Evolutionary conservation across 2,797 vertebrate genomes (phyloP), one percentile per base, ranked within the genome.

Genomic region (Bufotes viridis): DNA sequence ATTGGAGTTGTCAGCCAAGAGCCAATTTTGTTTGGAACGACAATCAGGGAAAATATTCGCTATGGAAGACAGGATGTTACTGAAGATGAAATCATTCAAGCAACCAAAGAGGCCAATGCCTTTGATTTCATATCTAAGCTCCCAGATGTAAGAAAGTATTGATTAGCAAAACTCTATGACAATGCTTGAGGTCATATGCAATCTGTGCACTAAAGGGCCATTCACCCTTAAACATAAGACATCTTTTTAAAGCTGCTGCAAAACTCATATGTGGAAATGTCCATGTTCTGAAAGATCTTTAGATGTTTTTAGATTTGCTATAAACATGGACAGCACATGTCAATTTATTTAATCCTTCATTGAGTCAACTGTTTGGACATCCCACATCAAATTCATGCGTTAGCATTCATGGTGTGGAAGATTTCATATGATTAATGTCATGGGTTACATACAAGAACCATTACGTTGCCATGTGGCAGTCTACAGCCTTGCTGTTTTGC

Each of bases 11-110:
- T 95, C 88, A 95, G 92, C 90, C 94, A 95, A 74, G 92, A 95
- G 82, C 94, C 92, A 53, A 89, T 92, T 90, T 91, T 95, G 85
- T 95, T 95, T 92, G 94, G 90, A 89, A 91, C 95, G 80, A 95
- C 94, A 78, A 96, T 95, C 91, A 93, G 92, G 69, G 93, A 94
- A 90, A 96, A 96, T 81, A 95, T 95, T 91, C 93, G 92, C 51
- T 92, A 94, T 0, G 93, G 94, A 85, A 90, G 93, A 87, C 91
- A 93, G 86, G 93, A 94, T 87, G 91, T 94, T 90, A 94, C 93
- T 34, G 94, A 95, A 89, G 90, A 87, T 89, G 93, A 96, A 83
- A 95, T 95, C 83, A 94, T 95, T 79, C 86, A 84, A 88, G 93
- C 93, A 63, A 91, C 93, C 70, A 95, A 93, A 89, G 94, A 96